phyloP scores from a whole-genome alignment of 2,797 vertebrate species.

The Silurus aristotelis region DNA sequence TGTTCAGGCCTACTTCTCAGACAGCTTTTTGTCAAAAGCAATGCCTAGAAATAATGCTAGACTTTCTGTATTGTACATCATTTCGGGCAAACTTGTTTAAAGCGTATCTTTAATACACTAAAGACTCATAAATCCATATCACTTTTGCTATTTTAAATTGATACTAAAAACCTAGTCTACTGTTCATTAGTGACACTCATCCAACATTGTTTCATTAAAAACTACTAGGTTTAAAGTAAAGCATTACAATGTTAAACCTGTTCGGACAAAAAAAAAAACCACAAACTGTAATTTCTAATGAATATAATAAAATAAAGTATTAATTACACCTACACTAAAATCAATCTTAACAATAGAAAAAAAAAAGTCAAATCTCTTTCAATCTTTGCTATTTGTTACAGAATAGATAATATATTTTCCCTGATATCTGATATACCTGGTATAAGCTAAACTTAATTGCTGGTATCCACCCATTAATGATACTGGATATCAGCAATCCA shows the following conservation, averaged over 20 bases:
- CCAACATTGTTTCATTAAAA: background rate
- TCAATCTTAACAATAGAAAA: background rate
- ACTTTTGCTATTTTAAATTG: background rate
- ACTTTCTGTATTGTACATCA: background rate
- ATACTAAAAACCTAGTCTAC: background rate
- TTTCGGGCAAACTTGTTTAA: background rate
- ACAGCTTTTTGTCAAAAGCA: slow-evolving; percentile 8
- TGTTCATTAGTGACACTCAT: background rate
- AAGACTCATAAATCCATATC: background rate
- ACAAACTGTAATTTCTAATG: background rate
- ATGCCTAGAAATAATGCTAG: background rate
- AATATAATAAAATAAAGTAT: background rate
- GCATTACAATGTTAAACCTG: background rate
- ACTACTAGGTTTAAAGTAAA: background rate
- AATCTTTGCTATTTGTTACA: background rate
- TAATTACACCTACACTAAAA: background rate
- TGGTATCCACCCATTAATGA: background rate
- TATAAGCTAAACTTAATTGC: background rate
- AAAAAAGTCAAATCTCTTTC: background rate
- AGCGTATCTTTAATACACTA: background rate
- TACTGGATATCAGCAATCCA: background rate
- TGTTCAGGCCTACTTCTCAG: background rate
- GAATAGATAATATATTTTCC: background rate
- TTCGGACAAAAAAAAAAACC: background rate
- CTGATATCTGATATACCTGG: background rate